These are phyloP conservation scores for Drosophila tanythrix DNA, from an alignment of 2,888 invertebrate genomes.

Conservation along the genomic window DNA sequence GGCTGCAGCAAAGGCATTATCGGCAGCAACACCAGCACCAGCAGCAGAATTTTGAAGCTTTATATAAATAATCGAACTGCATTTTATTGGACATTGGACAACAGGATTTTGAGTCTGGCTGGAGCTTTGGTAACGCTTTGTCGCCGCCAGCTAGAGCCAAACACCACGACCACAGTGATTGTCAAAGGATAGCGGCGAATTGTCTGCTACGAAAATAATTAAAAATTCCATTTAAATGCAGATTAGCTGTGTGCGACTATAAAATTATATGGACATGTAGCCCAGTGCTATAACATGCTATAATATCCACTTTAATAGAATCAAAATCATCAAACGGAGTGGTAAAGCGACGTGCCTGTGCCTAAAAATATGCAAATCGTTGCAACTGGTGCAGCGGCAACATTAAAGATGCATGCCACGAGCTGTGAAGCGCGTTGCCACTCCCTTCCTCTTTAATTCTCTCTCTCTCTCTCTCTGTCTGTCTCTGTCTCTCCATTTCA, in stretches of 20 bases:
- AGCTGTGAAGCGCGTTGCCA: constrained; percentile 49
- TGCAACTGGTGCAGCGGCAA: constrained; percentile 18
- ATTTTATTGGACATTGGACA: constrained; percentile 58
- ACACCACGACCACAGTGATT: constrained; percentile 64
- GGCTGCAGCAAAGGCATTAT: constrained; percentile 15
- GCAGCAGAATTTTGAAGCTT: constrained; percentile 61
- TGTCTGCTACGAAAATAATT: constrained; percentile 71
- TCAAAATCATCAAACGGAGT: constrained; percentile 51
- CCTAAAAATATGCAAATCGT: constrained; percentile 77
- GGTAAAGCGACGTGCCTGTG: constrained; percentile 22
- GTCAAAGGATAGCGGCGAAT: constrained; percentile 69
- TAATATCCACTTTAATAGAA: constrained; percentile 53
- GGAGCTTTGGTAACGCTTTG: constrained; percentile 31
- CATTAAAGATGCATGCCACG: constrained; percentile 68
- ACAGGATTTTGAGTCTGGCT: constrained; percentile 44
- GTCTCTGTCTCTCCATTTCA: not conserved
- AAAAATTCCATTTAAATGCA: constrained; percentile 81
- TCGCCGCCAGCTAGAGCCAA: constrained; percentile 39
- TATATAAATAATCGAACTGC: constrained; percentile 79
- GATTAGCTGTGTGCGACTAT: constrained; percentile 72
- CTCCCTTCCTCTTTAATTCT: not conserved
- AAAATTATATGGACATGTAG: constrained; percentile 62
- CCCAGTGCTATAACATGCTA: not conserved
- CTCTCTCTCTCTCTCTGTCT: rapidly evolving
- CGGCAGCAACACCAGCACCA: constrained; percentile 24